Evolutionary conservation across 2,888 invertebrate species (phyloP).

Genomic region (Drosophila rellima): DNA sequence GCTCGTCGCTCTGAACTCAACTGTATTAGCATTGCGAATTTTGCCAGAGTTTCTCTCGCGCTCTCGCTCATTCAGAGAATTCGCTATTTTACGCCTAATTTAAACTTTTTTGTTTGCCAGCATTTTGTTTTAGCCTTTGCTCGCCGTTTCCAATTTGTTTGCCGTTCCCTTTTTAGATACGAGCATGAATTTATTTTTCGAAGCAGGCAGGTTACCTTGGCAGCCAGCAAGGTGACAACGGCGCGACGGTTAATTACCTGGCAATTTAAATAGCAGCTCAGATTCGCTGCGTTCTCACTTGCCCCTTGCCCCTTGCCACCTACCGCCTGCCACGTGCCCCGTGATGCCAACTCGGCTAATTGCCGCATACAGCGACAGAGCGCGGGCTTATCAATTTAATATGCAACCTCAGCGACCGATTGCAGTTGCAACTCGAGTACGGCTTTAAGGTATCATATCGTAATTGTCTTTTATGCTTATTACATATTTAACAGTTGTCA

Average conservation of each 20-base stretch:
- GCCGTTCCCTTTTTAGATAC: slow-evolving; percentile 19
- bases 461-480: slow-evolving; percentile 7
- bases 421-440: slow-evolving; percentile 14
- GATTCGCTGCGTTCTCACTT: slow-evolving; percentile 3
- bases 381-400: slow-evolving; percentile 56
- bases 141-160: background rate
- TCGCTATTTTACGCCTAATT: slow-evolving; percentile 56
- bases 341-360: slow-evolving; percentile 49
- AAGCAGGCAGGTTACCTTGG: slow-evolving; percentile 11
- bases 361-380: slow-evolving; percentile 34
- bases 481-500: background rate
- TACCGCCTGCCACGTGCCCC: background rate
- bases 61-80: background rate
- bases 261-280: slow-evolving; percentile 67
- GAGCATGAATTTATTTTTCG: slow-evolving; percentile 31
- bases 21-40: background rate
- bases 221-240: slow-evolving; percentile 56
- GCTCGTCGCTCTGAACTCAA: background rate
- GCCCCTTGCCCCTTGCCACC: background rate
- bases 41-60: background rate
- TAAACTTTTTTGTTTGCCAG: slow-evolving; percentile 48
- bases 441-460: slow-evolving; percentile 6
- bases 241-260: slow-evolving; percentile 65
- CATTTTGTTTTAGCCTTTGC: background rate
- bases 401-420: slow-evolving; percentile 22